These are phyloP conservation scores for Dermochelys coriacea DNA, from an alignment of 2,797 vertebrate genomes.

Conservation along the genomic window DNA sequence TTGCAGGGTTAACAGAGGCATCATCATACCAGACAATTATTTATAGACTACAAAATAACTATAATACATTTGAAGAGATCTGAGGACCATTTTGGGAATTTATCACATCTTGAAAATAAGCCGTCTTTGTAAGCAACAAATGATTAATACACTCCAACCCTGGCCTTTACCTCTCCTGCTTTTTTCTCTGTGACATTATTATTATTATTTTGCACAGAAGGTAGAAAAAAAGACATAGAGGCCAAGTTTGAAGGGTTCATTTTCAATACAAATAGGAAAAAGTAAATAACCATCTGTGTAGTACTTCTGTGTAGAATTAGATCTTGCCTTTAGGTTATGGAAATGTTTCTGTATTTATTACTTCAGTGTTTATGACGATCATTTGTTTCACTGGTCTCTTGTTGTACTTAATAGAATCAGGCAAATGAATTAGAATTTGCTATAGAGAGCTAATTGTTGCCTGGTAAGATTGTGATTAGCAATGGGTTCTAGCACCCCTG, in stretches of 20 bases:
- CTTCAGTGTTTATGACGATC: background rate
- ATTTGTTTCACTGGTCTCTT: background rate
- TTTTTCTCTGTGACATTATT: constrained; percentile 2
- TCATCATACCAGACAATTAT: background rate
- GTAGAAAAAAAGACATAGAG: background rate
- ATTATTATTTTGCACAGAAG: background rate
- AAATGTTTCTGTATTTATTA: background rate
- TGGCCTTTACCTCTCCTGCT: background rate
- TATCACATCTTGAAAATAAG: constrained; percentile 33
- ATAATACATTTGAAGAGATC: constrained; percentile 16
- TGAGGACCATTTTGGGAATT: constrained; percentile 1
- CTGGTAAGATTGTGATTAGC: background rate
- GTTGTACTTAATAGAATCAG: background rate
- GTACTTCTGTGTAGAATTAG: background rate
- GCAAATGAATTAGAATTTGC: background rate
- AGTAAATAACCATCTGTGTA: background rate
- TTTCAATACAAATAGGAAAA: constrained; percentile 12
- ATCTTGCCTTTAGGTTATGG: background rate
- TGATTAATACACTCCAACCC: background rate
- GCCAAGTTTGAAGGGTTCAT: background rate
- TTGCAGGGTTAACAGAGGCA: constrained; percentile 19
- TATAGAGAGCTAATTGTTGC: background rate
- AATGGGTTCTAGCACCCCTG: background rate
- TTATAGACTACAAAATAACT: background rate
- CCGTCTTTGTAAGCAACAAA: background rate